Conservation (phyloP, 2,113 vertebrate species). For the Misgurnus anguillicaudatus region DNA sequence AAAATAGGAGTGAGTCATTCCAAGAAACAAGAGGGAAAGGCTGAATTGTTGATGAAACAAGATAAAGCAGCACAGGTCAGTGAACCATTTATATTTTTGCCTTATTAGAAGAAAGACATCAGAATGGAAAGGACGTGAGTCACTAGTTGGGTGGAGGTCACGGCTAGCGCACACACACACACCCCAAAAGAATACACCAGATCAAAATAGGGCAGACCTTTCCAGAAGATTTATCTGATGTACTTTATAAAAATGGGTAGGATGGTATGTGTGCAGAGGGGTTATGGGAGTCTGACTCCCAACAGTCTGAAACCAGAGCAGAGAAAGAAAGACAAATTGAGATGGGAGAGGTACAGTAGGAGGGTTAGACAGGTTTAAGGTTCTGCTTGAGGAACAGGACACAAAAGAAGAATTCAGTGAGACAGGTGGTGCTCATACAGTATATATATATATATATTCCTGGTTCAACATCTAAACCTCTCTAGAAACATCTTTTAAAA, state of each 20-base stretch:
- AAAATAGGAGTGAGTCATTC: conserved; percentile 67
- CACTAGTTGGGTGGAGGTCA: conserved; percentile 53
- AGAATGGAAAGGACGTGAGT: conserved; percentile 70
- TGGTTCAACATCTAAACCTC: conserved; percentile 6
- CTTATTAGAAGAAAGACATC: conserved; percentile 65
- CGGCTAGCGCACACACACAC: conserved; percentile 17
- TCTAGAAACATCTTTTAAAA: too few relatives aligned
- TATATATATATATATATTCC: too few relatives aligned
- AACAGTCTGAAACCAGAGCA: background rate
- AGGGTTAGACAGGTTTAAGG: conserved; percentile 29
- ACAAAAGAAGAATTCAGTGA: conserved; percentile 12
- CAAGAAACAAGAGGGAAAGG: background rate
- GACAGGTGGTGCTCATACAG: background rate
- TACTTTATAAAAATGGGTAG: conserved; percentile 25
- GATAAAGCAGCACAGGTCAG: conserved; percentile 67
- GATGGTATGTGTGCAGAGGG: conserved; percentile 32
- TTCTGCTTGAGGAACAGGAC: background rate
- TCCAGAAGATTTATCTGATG: conserved; percentile 10
- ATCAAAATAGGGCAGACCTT: conserved; percentile 34
- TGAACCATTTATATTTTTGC: conserved; percentile 53
- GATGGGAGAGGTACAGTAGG: background rate
- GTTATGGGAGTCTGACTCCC: conserved; percentile 18
- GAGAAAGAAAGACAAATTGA: conserved; percentile 1
- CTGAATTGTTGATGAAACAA: conserved; percentile 67
- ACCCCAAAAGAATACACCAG: conserved; percentile 22